Evolutionary conservation across 2,797 vertebrate species (phyloP).

Genomic region (Poeciliopsis infans): DNA sequence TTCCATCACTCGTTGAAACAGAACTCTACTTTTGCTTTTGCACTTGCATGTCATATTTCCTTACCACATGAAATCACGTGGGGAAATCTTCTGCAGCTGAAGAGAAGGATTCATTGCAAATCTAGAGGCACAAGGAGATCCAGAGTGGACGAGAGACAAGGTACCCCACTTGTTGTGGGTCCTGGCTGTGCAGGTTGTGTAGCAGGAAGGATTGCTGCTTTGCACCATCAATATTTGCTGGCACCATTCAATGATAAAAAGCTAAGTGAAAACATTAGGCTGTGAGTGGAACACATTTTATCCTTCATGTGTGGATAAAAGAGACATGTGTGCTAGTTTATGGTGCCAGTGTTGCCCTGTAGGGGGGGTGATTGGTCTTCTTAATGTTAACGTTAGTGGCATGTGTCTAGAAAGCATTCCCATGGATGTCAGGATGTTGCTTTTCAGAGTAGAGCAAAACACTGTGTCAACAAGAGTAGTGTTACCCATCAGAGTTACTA

Average conservation of each 20-base stretch:
- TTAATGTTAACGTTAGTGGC: not conserved
- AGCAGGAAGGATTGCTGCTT: not conserved
- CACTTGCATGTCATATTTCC: not conserved
- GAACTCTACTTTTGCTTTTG: not conserved
- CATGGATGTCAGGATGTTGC: not conserved
- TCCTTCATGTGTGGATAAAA: not conserved
- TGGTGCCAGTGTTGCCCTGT: not conserved
- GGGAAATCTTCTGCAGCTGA: not conserved
- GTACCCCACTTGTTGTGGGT: not conserved
- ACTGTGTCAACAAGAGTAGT: not conserved
- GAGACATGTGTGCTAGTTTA: not conserved
- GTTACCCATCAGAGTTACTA: not conserved
- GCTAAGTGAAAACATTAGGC: not conserved
- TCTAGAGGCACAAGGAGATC: not conserved
- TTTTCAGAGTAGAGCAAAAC: not conserved
- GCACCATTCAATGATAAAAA: not conserved
- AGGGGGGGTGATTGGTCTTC: conserved; percentile 10
- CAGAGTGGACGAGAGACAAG: not conserved
- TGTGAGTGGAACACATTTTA: not conserved
- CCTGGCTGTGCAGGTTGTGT: not conserved
- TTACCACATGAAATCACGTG: not conserved
- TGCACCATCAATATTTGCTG: not conserved
- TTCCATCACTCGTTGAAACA: not conserved
- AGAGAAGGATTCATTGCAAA: not conserved
- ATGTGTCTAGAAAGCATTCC: not conserved